Evolutionary conservation across 2,797 vertebrate genomes (phyloP).

Genomic region (Microctenopoma stevenorrisi): DNA sequence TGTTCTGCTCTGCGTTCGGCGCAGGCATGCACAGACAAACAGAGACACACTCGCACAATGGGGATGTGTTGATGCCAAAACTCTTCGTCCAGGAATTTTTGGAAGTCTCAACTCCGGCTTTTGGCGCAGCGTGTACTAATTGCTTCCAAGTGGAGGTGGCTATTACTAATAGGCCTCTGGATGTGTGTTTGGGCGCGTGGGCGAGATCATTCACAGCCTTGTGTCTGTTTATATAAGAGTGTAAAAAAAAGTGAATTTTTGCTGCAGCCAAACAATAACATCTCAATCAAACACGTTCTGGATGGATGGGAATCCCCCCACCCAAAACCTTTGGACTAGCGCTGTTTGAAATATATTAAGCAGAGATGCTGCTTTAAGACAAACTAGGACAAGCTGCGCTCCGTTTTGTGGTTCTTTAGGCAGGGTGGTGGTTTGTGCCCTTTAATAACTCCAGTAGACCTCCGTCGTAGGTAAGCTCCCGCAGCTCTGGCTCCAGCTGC

Average conservation of each 20-base stretch:
- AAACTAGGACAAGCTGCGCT: conserved; percentile 32
- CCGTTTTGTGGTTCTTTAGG: conserved; percentile 14
- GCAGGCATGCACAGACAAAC: conserved; percentile 56
- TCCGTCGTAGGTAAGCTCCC: conserved; percentile 50
- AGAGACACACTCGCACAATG: conserved; percentile 49
- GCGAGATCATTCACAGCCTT: conserved; percentile 36
- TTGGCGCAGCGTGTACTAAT: conserved; percentile 55
- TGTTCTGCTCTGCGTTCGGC: conserved; percentile 33
- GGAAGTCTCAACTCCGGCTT: conserved; percentile 45
- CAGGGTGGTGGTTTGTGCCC: conserved; percentile 25
- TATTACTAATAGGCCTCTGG: conserved; percentile 42
- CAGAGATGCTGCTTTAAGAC: conserved; percentile 33
- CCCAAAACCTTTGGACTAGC: conserved; percentile 20
- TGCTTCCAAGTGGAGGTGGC: conserved; percentile 59
- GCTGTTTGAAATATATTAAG: conserved; percentile 21
- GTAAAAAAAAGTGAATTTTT: conserved; percentile 39
- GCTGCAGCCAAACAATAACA: conserved; percentile 48
- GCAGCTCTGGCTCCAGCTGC: conserved; percentile 46
- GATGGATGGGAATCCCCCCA: conserved; percentile 24
- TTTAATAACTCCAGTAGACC: conserved; percentile 25
- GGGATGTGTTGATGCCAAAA: conserved; percentile 55
- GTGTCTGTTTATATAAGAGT: conserved; percentile 45
- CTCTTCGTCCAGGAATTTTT: conserved; percentile 70
- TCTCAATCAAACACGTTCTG: conserved; percentile 20
- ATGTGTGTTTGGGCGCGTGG: conserved; percentile 43